Evolutionary conservation across 2,888 invertebrate species (phyloP), one percentile per base, ranked within the genome.

Genomic region (Sinhomidia bicolor): DNA sequence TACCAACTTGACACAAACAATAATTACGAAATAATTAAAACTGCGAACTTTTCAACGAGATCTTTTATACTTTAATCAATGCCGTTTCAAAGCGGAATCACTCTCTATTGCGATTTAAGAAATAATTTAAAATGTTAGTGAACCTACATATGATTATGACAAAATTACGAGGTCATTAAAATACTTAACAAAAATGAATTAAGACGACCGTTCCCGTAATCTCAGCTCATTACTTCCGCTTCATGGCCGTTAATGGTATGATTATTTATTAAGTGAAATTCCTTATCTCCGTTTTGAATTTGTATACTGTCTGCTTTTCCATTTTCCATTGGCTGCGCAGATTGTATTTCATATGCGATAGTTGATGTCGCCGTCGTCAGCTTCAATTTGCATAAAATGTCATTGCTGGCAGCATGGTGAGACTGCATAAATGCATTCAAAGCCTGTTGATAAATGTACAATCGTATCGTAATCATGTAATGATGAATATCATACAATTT

Each of bases 351-450:
- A 41, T 86, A 68, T 0, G 71, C 51, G n/a, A 86, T 86, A 41
- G 80, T 80, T 17, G 83, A 79, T 20, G 79, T 17, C 9, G 78
- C 17, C 10, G 83, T 12, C 10, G 83, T 88, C 41, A 79, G 32
- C 26, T 88, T 88, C 20, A 91, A 79, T 68, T 90, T 80, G 41
- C 84, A 85, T 71, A 95, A 94, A 92, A 95, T 93, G 65, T 94
- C 94, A 93, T 95, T 94, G 71, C 93, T 93, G 91, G 94, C 94
- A 65, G 95, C 95, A 85, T 93, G 93, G 71, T 94, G 94, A 0
- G 95, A 95, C 89, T 94, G 94, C 91, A 94, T 93, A 93, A 95
- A 95, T 91, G 95, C 95, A 92, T 95, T 95, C 91, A 95, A 93
- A 89, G 95, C 93, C 95, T 95, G 93, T 82, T 36, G 94, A 93